Evolutionary conservation across 2,888 invertebrate genomes (phyloP).

Genomic region (Tanytarsus gracilentus): DNA sequence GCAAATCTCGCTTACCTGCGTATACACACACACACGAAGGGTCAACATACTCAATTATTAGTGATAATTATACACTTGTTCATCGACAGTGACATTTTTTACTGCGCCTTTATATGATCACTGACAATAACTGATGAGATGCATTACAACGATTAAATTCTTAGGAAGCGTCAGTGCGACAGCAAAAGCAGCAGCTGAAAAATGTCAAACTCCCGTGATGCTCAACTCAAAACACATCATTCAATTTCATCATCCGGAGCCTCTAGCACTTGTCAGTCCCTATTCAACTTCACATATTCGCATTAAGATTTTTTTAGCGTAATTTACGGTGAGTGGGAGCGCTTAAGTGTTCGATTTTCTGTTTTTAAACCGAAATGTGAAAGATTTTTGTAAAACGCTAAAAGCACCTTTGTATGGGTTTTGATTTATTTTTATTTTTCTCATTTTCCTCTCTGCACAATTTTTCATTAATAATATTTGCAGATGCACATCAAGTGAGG

Average conservation of each 20-base stretch:
- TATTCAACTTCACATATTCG: neutral
- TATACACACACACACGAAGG: neutral
- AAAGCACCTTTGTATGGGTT: too few species aligned
- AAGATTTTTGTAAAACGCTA: too few species aligned
- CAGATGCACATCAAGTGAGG: neutral
- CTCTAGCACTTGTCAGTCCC: neutral
- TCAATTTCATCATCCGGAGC: neutral
- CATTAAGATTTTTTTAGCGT: too few species aligned
- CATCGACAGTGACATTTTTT: too few species aligned
- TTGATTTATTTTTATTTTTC: too few species aligned
- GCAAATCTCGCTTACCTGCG: neutral
- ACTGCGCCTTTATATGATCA: too few species aligned
- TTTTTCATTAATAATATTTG: conserved; percentile 3
- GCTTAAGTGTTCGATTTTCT: too few species aligned
- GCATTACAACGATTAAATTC: neutral
- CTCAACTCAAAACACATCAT: neutral
- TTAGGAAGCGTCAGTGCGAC: neutral
- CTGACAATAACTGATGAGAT: too few species aligned
- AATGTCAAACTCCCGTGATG: neutral
- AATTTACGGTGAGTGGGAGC: too few species aligned
- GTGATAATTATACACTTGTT: neutral
- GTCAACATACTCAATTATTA: neutral
- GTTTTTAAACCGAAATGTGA: too few species aligned
- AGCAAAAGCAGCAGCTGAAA: conserved; percentile 2
- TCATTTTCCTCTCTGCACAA: too few species aligned